Percentiles rank a stretch among this genome's conserved stretches.
Evolutionary conservation across 2,113 vertebrate genomes (phyloP).

Genomic region (Phocoena phocoena): DNA sequence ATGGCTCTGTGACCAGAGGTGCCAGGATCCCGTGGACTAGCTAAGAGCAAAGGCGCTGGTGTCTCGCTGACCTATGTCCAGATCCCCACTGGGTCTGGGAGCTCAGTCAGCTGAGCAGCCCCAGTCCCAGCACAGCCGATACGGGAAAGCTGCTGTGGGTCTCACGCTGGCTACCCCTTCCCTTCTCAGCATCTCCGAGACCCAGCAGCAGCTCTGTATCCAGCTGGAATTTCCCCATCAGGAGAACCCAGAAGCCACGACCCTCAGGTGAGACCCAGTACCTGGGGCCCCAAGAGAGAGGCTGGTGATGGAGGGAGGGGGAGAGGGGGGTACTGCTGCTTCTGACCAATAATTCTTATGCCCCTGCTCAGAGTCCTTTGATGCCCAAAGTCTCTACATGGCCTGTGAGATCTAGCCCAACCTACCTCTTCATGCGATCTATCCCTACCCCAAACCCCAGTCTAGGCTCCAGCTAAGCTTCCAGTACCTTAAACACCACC

Average conservation of each 20-base stretch:
- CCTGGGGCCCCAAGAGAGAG: neutral
- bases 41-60: neutral
- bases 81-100: neutral
- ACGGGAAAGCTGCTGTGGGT: rapidly evolving
- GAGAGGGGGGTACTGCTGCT: neutral
- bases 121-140: neutral
- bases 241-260: constrained; percentile 51
- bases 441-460: neutral
- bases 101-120: neutral
- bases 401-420: neutral
- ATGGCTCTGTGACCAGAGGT: neutral
- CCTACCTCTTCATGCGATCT: neutral
- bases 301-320: neutral
- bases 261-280: constrained; percentile 78
- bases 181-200: constrained; percentile 73
- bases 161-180: neutral
- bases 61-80: rapidly evolving
- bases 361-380: neutral
- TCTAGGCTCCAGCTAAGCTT: neutral
- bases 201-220: constrained; percentile 71
- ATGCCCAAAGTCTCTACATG: neutral
- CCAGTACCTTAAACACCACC: neutral
- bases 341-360: neutral
- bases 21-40: neutral
- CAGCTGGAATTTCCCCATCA: constrained; percentile 65